Evolutionary conservation across 2,797 vertebrate genomes (phyloP).

Genomic region (Natrix natrix): DNA sequence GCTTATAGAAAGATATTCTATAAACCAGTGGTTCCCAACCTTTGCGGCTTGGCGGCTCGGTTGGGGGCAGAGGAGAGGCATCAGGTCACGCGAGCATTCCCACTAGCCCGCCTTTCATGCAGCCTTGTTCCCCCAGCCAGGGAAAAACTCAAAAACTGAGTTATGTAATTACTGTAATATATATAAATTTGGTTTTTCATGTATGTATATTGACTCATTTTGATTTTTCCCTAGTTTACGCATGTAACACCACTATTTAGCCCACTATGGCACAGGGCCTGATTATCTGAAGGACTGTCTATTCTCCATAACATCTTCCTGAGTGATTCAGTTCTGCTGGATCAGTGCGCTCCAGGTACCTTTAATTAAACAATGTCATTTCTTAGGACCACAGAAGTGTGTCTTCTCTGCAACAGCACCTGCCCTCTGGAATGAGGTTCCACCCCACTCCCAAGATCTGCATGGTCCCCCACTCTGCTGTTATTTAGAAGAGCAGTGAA

Average conservation of each 20-base stretch:
- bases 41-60: no score
- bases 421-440: background rate
- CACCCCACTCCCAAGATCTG: background rate
- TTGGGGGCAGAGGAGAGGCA: accelerated
- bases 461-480: background rate
- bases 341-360: background rate
- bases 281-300: background rate
- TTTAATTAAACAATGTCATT: background rate
- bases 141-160: background rate
- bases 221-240: background rate
- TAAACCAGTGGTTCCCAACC: no score
- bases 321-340: background rate
- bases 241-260: background rate
- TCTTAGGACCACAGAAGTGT: background rate
- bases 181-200: background rate
- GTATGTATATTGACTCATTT: background rate
- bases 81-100: no score
- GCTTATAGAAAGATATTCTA: background rate
- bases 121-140: no score
- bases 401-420: background rate
- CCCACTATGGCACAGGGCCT: background rate
- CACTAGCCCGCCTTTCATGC: no score
- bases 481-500: background rate
- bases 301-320: background rate
- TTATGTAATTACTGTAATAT: background rate